Evolutionary conservation across 2,113 vertebrate genomes (phyloP), one percentile per base, ranked within the genome.

Genomic region (Gasterosteus nipponicus): DNA sequence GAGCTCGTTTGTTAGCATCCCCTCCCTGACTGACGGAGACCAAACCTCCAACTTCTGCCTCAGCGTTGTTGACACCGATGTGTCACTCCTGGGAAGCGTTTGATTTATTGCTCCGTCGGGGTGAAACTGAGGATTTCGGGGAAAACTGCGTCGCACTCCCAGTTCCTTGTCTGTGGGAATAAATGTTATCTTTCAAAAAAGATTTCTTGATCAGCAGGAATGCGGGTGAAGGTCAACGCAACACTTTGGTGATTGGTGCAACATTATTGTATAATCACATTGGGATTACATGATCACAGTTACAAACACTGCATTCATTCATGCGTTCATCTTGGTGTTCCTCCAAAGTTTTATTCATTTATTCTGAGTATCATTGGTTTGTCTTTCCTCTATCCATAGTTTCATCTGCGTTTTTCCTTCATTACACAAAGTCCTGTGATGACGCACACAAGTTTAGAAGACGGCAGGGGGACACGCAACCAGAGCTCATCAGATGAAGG

Each of bases 91-190:
- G 56, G 39, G 54, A 11, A 47, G 29, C 1, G n/a, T 22, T 77
- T 73, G 56, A 71, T 66, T 73, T 35, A 47, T 66, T 33, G 53
- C 46, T 71, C 39, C 35, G 26, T 57, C 51, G 62, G 71, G 44
- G 57, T 26, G 64, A 58, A 64, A 49, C 58, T 64, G 26, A 67
- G 54, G 10, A 14, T 5, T 19, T 65, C 38, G 61, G 75, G 80
- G 22, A 65, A 76, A 83, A 72, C 77, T 19, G 73, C 22, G 19
- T 31, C 10, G 4, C 65, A 19, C 14, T 69, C 39, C 10, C 11
- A 64, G 51, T 84, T 81, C 78, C 63, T 51, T 59, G 80, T 81
- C 83, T 68, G 73, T 57, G n/a, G 31, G 47, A 76, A 78, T 83
- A 72, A 73, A 51, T 63, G 59, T 78, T 26, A 26, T 26, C 22